phyloP scores from a whole-genome alignment of 2,888 invertebrate species.

The Rotaria macrura region DNA sequence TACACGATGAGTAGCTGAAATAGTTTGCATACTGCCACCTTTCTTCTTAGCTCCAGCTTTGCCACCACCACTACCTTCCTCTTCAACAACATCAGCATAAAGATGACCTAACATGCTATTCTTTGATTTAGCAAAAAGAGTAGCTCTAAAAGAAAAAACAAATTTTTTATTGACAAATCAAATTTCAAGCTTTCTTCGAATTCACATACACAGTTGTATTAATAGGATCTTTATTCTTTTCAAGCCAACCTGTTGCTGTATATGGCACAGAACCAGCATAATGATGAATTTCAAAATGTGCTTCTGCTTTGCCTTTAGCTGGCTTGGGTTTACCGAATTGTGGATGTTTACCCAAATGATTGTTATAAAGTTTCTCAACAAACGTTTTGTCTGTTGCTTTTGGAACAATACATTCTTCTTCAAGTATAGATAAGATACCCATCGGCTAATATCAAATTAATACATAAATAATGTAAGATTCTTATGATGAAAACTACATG shows the following conservation, averaged over 20 bases:
- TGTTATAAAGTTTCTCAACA: slow-evolving; percentile 93
- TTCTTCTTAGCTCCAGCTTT: slow-evolving; percentile 58
- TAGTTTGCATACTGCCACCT: slow-evolving; percentile 94
- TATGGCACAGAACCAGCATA: slow-evolving; percentile 81
- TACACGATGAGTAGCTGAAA: slow-evolving; percentile 91
- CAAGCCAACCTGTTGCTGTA: slow-evolving; percentile 76
- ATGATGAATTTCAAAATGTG: slow-evolving; percentile 96
- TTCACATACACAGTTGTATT: slow-evolving; percentile 74
- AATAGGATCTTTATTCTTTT: slow-evolving; percentile 99
- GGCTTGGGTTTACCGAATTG: slow-evolving; percentile 85
- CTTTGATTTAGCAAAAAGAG: neutral
- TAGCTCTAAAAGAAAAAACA: neutral
- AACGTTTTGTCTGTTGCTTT: slow-evolving; percentile 97
- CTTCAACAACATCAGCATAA: slow-evolving; percentile 27
- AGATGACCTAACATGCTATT: slow-evolving; percentile 20
- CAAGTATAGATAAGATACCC: slow-evolving; percentile 99
- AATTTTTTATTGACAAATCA: neutral
- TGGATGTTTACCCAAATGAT: slow-evolving; percentile 96
- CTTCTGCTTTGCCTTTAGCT: slow-evolving; percentile 69
- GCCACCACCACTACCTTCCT: slow-evolving; percentile 54
- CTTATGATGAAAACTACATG: neutral
- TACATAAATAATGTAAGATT: neutral
- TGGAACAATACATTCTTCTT: slow-evolving; percentile 99
- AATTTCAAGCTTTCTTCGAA: neutral
- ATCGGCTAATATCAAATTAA: slow-evolving; percentile 65